phyloP scores from a whole-genome alignment of 2,113 vertebrate genomes.

The Neotoma lepida region DNA sequence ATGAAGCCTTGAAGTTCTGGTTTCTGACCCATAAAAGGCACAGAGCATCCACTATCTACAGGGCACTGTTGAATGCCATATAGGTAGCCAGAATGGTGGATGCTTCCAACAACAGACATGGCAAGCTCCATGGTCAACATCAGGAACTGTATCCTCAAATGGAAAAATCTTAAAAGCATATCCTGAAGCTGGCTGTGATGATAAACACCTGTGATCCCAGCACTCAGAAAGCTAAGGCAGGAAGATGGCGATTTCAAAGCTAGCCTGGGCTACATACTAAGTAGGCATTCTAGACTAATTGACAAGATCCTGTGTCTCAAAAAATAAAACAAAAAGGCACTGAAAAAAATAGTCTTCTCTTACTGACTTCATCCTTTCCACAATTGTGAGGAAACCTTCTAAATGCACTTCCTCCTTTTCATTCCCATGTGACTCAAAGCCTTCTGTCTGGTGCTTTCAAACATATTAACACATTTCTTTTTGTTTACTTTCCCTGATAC shows the following conservation, averaged over 20 bases:
- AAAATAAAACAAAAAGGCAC: neutral
- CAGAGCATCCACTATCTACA: neutral
- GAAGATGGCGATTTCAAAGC: neutral
- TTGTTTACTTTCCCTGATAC: neutral
- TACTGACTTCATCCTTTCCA: accelerated
- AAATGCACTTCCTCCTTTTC: neutral
- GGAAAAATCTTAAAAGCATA: neutral
- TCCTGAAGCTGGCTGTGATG: neutral
- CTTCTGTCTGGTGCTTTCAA: neutral
- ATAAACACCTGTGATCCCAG: neutral
- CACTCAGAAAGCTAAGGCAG: neutral
- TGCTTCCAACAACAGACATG: neutral
- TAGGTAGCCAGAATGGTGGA: accelerated
- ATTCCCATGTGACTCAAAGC: neutral
- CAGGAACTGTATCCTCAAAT: neutral
- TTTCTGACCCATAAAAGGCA: neutral
- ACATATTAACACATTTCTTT: neutral
- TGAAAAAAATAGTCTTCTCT: neutral
- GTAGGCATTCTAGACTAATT: neutral
- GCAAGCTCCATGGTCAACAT: neutral
- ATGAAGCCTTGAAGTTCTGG: neutral
- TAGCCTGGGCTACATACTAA: neutral
- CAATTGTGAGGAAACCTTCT: neutral
- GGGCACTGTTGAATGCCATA: neutral
- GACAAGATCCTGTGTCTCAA: neutral